phyloP scores from a whole-genome alignment of 2,797 vertebrate species.

The Sphaeramia orbicularis region DNA sequence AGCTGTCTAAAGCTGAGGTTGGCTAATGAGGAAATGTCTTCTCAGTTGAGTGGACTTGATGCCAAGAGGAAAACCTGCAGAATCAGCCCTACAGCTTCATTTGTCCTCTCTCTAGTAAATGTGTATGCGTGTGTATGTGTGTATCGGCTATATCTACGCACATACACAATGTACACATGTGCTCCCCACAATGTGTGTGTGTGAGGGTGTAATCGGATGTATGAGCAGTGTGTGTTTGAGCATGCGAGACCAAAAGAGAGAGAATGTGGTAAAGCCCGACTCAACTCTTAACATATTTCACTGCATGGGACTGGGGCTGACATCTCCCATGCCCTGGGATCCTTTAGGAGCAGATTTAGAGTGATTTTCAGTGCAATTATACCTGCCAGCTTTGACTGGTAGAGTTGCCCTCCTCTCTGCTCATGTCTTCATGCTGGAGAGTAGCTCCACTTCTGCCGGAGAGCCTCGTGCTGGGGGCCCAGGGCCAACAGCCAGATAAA shows the following conservation, averaged over 20 bases:
- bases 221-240: slow-evolving; percentile 57
- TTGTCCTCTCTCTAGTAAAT: slow-evolving; percentile 70
- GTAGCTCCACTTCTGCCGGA: slow-evolving; percentile 57
- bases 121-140: slow-evolving; percentile 61
- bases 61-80: slow-evolving; percentile 84
- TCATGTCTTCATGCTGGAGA: slow-evolving; percentile 82
- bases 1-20: slow-evolving; percentile 84
- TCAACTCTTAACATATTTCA: slow-evolving; percentile 82
- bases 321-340: slow-evolving; percentile 77
- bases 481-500: slow-evolving; percentile 35
- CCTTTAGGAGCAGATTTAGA: slow-evolving; percentile 85
- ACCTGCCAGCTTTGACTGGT: slow-evolving; percentile 85
- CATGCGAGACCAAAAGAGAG: slow-evolving; percentile 40
- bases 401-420: slow-evolving; percentile 76
- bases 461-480: slow-evolving; percentile 39
- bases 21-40: slow-evolving; percentile 87
- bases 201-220: slow-evolving; percentile 41
- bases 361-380: slow-evolving; percentile 88
- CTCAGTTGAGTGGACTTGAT: slow-evolving; percentile 85
- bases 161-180: slow-evolving; percentile 51
- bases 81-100: slow-evolving; percentile 85
- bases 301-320: slow-evolving; percentile 78
- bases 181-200: neutral
- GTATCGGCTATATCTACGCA: slow-evolving; percentile 42
- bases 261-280: slow-evolving; percentile 40